A percentile compares a stretch with the other conserved stretches of the same genome.
These are phyloP conservation scores for Corythaeola cristata DNA, from an alignment of 2,113 vertebrate species.

Conservation along the genomic window DNA sequence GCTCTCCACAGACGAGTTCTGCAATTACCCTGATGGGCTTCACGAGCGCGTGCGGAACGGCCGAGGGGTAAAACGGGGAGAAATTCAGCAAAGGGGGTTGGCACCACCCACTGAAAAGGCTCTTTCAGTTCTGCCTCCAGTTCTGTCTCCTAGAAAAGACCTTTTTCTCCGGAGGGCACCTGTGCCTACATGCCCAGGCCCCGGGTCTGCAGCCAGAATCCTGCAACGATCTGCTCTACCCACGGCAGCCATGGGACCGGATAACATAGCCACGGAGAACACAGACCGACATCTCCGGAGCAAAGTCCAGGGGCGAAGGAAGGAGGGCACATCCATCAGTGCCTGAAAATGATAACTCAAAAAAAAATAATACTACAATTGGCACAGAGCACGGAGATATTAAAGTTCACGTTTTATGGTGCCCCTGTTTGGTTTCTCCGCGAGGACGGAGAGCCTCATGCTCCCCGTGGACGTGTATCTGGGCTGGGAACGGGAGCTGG, in stretches of 20 bases:
- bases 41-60: fast-evolving
- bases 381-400: too few relatives aligned
- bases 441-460: not conserved
- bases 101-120: fast-evolving
- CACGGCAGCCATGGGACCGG: not conserved
- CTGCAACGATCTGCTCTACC: not conserved
- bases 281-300: too few relatives aligned
- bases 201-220: not conserved
- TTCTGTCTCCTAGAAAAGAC: not conserved
- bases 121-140: fast-evolving
- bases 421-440: not conserved
- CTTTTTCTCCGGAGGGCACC: not conserved
- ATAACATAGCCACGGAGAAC: too few relatives aligned
- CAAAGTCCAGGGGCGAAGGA: too few relatives aligned
- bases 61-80: not conserved
- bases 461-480: not conserved
- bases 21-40: not conserved
- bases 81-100: not conserved
- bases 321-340: too few relatives aligned
- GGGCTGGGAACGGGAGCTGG: not conserved
- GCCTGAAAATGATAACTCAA: too few relatives aligned
- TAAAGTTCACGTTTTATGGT: too few relatives aligned
- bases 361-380: too few relatives aligned
- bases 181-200: not conserved
- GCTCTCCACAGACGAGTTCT: not conserved